Evolutionary conservation across 2,888 invertebrate species (phyloP), one percentile per base, ranked within the genome.

Genomic region (Tethea ocularis): DNA sequence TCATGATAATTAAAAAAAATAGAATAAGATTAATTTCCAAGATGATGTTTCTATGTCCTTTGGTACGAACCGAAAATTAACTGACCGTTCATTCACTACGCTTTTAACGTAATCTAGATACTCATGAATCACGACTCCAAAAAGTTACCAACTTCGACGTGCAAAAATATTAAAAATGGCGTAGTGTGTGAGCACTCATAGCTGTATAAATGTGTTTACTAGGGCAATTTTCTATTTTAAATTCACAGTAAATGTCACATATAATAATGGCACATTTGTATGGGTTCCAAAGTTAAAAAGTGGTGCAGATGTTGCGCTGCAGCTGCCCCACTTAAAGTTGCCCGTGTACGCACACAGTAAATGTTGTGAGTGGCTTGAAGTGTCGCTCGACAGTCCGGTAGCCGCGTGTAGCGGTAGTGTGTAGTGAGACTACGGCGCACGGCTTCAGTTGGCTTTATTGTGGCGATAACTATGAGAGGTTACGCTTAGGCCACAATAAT

Each of bases 381-480:
- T 92, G 89, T 91, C 85, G 92, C 92, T 92, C 92, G 92, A 91
- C 89, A 87, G 88, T 78, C 73, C 59, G 67, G 70, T 71, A 72
- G 74, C 75, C 74, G 75, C 74, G 64, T 59, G 61, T 74, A 70
- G 82, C 83, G 82, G 82, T 76, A 91, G 90, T 87, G 87, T 86
- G 87, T 90, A 90, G 90, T 89, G 87, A n/a, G n/a, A 86, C 87
- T 83, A 86, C 88, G 88, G 88, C 88, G 89, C 87, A 88, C 89
- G 75, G 91, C 92, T 93, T 91, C 81, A 78, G 86, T 88, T 88
- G 88, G 91, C 91, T 91, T 91, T 64, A 66, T 74, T 71, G 85
- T 84, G 87, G 82, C 81, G 80, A 77, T 83, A 81, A 84, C 80
- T 82, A 74, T 84, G 86, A 80, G 87, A 87, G 86, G 81, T 71